Evolutionary conservation across 2,888 invertebrate species (phyloP), one percentile per base, ranked within the genome.

Genomic region (Entomobrya proxima): DNA sequence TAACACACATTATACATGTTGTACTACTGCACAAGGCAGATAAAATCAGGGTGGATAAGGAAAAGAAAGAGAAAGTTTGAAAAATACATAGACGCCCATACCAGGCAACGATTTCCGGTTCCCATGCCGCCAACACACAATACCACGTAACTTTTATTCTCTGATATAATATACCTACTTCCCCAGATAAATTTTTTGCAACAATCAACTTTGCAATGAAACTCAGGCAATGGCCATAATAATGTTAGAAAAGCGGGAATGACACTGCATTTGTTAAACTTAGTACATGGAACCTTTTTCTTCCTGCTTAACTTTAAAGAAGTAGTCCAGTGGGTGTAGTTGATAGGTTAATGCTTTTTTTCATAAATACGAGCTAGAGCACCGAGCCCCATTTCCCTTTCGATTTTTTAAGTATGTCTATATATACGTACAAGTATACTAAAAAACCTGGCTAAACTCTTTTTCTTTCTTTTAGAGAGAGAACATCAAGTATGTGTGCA

Each of bases 301-400:
- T 44, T 11, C 44, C 9, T 15, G 15, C 9, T 44, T 44, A 11
- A 44, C 44, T 44, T 9, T 24, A 32, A 4, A n/a, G n/a, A 32
- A 61, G 58, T 32, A 61, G n/a, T 61, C 30, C 32, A n/a, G 58
- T 61, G 32, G 32, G 32, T 32, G 58, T 61, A 61, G 58, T 61
- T 61, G 30, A 55, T 32, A 61, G 58, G 32, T 61, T 21, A 52
- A 52, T 52, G 52, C 52, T 52, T 52, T n/a, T n/a, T n/a, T n/a
- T 18, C 4, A 52, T 21, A 21, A 24, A 6, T 21, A 13, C 6
- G 15, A 13, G 50, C 50, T 50, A 21, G 7, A 18, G 15, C 11
- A 61, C 30, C 13, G n/a, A 15, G 55, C 55, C 27, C 55, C n/a
- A 61, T 61, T 61, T 61, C 32, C 6, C 58, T 32, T 15, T n/a